A percentile compares a stretch with the other conserved stretches of the same genome.
Conservation (phyloP, 2,113 vertebrate genomes). For the Morone chrysops region DNA sequence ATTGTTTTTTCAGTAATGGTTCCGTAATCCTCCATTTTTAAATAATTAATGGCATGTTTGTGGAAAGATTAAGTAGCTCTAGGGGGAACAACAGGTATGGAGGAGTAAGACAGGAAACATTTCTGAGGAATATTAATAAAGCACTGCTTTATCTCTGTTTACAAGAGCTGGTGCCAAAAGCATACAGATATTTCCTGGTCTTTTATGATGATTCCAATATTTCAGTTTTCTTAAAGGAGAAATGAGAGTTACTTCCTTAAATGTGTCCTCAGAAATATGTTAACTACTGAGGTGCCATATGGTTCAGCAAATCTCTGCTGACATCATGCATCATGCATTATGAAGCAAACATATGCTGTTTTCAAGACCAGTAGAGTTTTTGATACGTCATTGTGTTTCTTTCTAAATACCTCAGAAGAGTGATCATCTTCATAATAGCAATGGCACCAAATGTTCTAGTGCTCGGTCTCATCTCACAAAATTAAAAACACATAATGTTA, state of each 20-base stretch:
- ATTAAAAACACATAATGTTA: conserved; percentile 11
- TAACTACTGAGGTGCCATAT: conserved; percentile 71
- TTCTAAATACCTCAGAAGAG: conserved; percentile 47
- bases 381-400: conserved; percentile 53
- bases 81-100: conserved; percentile 36
- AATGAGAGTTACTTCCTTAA: conserved; percentile 40
- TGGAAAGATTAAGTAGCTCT: conserved; percentile 36
- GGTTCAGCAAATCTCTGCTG: conserved; percentile 74
- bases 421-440: conserved; percentile 14
- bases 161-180: conserved; percentile 17
- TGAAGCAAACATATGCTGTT: conserved; percentile 80
- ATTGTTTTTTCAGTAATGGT: conserved; percentile 47
- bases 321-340: conserved; percentile 77
- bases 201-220: conserved; percentile 30
- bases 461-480: conserved; percentile 4
- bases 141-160: conserved; percentile 42
- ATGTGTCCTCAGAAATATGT: conserved; percentile 56
- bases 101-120: conserved; percentile 21
- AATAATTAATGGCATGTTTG: conserved; percentile 49
- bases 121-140: conserved; percentile 56
- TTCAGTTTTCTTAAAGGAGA: conserved; percentile 48
- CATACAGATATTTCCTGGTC: conserved; percentile 7
- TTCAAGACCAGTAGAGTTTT: conserved; percentile 57
- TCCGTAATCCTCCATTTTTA: conserved; percentile 29
- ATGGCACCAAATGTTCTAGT: conserved; percentile 10